These are phyloP conservation scores for Hermodice carunculata DNA, from an alignment of 2,888 invertebrate genomes.

Conservation along the genomic window DNA sequence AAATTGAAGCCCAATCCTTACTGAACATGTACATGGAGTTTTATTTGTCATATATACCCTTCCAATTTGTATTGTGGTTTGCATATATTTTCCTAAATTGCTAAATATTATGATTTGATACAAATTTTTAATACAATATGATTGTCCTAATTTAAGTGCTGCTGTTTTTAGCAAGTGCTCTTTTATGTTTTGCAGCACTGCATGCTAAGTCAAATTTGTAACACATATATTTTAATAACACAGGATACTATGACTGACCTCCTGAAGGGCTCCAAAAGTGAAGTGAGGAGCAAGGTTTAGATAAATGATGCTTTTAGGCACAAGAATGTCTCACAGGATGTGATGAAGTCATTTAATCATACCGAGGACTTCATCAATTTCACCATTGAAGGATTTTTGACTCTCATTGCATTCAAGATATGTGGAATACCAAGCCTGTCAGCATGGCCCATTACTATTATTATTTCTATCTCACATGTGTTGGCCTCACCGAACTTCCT, in stretches of 20 bases:
- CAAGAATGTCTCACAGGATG: background rate
- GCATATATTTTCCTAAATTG: no score
- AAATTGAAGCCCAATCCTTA: no score
- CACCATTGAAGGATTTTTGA: background rate
- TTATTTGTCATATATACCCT: no score
- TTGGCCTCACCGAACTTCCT: background rate
- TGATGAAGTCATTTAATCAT: constrained; percentile 4
- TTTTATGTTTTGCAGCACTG: no score
- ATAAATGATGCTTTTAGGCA: background rate
- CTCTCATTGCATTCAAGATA: background rate
- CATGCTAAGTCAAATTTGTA: no score
- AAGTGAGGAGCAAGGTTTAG: background rate
- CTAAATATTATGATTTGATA: no score
- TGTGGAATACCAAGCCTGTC: background rate
- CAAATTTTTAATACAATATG: no score
- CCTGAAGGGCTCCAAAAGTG: background rate
- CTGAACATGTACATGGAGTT: no score
- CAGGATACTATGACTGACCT: background rate
- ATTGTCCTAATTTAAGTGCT: no score
- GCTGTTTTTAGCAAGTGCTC: no score
- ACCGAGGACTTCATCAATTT: constrained; percentile 2
- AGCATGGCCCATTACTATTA: background rate
- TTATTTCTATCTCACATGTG: constrained; percentile 1
- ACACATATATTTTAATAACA: no score
- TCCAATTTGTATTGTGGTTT: no score